phyloP scores from a whole-genome alignment of 2,888 invertebrate species.

The Amiota minor region DNA sequence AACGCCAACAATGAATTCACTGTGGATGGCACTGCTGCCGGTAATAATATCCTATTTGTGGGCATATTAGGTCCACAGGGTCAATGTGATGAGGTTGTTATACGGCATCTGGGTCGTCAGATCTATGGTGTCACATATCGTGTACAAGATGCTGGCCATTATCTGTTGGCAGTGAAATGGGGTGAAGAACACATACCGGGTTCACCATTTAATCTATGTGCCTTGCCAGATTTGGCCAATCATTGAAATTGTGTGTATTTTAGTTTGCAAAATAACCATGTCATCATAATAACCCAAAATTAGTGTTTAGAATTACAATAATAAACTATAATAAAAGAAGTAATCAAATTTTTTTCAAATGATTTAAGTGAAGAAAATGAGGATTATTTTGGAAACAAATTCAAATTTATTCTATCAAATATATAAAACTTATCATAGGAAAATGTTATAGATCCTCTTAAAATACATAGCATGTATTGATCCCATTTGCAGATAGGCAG shows the following conservation, averaged over 20 bases:
- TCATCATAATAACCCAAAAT: neutral
- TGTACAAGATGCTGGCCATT: conserved; percentile 92
- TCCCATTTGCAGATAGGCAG: too few species aligned
- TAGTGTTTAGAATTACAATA: too few species aligned
- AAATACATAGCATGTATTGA: too few species aligned
- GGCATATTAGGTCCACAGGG: conserved; percentile 97
- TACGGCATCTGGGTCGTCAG: conserved; percentile 92
- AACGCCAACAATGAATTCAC: conserved; percentile 70
- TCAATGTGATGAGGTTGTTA: conserved; percentile 94
- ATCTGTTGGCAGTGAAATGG: conserved; percentile 95
- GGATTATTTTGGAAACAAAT: too few species aligned
- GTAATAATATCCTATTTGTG: conserved; percentile 94
- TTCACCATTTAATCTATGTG: conserved; percentile 80
- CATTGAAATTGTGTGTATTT: neutral
- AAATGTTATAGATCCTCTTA: too few species aligned
- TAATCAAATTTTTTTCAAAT: too few species aligned
- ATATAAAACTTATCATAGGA: too few species aligned
- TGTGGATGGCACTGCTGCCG: conserved; percentile 74
- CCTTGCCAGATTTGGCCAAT: conserved; percentile 47
- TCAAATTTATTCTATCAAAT: too few species aligned
- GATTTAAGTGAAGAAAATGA: too few species aligned
- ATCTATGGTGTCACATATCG: conserved; percentile 93
- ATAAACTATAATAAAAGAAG: too few species aligned
- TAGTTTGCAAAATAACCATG: neutral
- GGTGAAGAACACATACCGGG: conserved; percentile 97